Evolutionary conservation across 2,888 invertebrate species (phyloP).

Genomic region (Noctuana brunneofusca): DNA sequence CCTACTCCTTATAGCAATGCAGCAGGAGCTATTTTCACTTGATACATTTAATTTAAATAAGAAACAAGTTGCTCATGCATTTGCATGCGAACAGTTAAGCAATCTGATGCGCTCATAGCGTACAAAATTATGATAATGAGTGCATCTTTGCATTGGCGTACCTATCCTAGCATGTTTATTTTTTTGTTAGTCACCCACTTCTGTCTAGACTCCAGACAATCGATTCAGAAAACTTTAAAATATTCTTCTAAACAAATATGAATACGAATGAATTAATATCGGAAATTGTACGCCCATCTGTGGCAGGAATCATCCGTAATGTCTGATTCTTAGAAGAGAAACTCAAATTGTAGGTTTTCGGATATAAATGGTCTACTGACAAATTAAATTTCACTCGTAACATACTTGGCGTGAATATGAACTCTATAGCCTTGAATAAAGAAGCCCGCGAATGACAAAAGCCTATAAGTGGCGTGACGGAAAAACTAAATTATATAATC

Average conservation of each 20-base stretch:
- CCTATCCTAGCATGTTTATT: too few species aligned
- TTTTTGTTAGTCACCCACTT: too few species aligned
- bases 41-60: conserved; percentile 27
- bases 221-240: too few species aligned
- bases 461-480: not conserved
- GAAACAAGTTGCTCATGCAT: conserved; percentile 12
- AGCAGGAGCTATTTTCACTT: conserved; percentile 5
- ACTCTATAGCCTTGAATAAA: not conserved
- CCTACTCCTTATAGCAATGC: conserved; percentile 1
- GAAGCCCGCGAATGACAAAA: not conserved
- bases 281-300: too few species aligned
- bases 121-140: too few species aligned
- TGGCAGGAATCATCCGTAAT: too few species aligned
- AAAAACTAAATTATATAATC: not conserved
- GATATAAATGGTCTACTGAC: not conserved
- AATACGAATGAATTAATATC: too few species aligned
- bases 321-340: too few species aligned
- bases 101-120: too few species aligned
- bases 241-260: too few species aligned
- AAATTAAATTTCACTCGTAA: not conserved
- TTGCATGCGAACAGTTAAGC: not conserved
- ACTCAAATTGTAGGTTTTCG: not conserved
- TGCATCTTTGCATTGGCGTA: too few species aligned
- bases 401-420: not conserved
- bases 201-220: too few species aligned